These are phyloP conservation scores for Eurois occulta DNA, from an alignment of 2,888 invertebrate species.

Conservation along the genomic window DNA sequence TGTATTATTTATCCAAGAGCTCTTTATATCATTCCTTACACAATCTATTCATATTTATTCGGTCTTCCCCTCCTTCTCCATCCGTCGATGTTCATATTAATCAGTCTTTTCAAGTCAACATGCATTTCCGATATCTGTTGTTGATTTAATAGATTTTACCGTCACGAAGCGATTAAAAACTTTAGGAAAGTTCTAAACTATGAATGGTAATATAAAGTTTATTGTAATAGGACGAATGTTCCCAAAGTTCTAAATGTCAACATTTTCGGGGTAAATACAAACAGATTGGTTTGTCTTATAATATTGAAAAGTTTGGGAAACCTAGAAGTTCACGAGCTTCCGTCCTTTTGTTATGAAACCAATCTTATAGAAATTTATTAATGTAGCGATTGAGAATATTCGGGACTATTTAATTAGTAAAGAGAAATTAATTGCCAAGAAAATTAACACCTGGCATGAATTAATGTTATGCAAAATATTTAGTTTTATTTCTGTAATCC, in stretches of 20 bases:
- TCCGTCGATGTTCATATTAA: too few relatives aligned
- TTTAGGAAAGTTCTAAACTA: not conserved
- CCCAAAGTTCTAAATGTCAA: not conserved
- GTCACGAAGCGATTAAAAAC: not conserved
- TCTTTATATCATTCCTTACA: not conserved
- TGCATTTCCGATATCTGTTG: not conserved
- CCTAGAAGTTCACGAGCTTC: not conserved
- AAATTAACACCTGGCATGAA: not conserved
- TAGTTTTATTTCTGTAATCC: not conserved
- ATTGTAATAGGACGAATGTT: not conserved
- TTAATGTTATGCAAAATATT: not conserved
- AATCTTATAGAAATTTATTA: conserved; percentile 2
- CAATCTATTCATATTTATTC: not conserved
- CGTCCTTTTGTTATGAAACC: conserved; percentile 12
- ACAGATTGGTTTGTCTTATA: conserved; percentile 10
- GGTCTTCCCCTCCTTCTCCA: not conserved
- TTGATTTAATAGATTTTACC: not conserved
- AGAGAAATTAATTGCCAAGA: not conserved
- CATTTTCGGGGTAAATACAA: conserved; percentile 5
- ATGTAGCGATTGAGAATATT: conserved; percentile 14
- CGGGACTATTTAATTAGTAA: not conserved
- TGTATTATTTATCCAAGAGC: not conserved
- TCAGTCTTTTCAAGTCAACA: not conserved
- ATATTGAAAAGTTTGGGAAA: not conserved
- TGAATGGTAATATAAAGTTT: not conserved